A percentile compares a stretch with the other conserved stretches of the same genome.
Evolutionary conservation across 2,888 invertebrate genomes (phyloP).

Genomic region (Lymantria monacha): DNA sequence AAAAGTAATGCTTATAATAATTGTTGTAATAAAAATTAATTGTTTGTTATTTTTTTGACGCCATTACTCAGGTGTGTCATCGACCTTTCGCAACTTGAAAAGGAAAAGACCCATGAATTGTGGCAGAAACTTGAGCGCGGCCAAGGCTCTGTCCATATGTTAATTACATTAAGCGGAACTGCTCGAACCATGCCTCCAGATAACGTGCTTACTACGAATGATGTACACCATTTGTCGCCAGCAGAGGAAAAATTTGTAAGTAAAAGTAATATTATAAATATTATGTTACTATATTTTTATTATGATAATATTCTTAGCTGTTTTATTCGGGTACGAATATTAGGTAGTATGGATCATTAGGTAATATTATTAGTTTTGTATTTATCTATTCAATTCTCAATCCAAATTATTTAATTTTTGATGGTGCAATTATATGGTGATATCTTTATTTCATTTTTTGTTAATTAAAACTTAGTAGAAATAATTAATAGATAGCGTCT

Average conservation of each 20-base stretch:
- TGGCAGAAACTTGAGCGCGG: constrained; percentile 74
- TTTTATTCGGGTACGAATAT: not conserved
- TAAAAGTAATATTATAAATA: constrained; percentile 15
- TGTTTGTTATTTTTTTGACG: not conserved
- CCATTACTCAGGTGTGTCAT: constrained; percentile 55
- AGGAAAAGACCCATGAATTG: constrained; percentile 70
- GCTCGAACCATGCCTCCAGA: constrained; percentile 46
- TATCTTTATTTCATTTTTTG: too few relatives aligned
- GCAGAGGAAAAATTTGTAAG: constrained; percentile 64
- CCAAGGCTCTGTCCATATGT: constrained; percentile 63
- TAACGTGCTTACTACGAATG: constrained; percentile 62
- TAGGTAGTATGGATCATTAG: too few relatives aligned
- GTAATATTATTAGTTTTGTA: too few relatives aligned
- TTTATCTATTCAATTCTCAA: too few relatives aligned
- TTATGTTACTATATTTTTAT: not conserved
- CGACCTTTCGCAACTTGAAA: constrained; percentile 65
- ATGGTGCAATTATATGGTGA: too few relatives aligned
- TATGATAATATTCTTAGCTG: not conserved
- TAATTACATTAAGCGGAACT: constrained; percentile 63
- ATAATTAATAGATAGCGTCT: too few relatives aligned
- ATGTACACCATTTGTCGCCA: constrained; percentile 43
- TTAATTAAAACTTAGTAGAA: too few relatives aligned
- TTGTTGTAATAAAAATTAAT: too few relatives aligned
- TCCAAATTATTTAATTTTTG: too few relatives aligned
- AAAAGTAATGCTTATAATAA: too few relatives aligned